phyloP scores from a whole-genome alignment of 2,113 vertebrate species.

The Baryphthengus martii region DNA sequence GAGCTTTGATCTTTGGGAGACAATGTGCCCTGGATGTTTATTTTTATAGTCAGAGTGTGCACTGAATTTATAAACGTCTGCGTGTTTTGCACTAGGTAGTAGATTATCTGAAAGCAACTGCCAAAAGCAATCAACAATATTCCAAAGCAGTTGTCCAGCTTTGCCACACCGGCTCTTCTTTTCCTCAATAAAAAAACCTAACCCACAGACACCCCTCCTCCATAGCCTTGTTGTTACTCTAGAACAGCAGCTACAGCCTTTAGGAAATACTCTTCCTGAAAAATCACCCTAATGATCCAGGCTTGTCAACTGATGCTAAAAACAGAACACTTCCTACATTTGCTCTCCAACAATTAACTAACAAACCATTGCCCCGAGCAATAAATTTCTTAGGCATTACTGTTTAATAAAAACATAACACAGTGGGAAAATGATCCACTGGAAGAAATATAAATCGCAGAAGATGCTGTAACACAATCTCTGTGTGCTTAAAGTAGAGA shows the following conservation, averaged over 20 bases:
- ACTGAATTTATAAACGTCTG: neutral
- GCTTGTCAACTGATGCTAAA: neutral
- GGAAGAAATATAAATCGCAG: neutral
- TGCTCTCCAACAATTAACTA: neutral
- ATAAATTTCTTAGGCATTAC: neutral
- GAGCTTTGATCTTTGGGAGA: neutral
- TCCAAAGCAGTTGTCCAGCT: neutral
- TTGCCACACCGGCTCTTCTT: neutral
- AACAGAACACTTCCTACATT: neutral
- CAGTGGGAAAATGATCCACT: neutral
- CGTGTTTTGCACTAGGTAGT: neutral
- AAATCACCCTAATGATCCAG: neutral
- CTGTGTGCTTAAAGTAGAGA: neutral
- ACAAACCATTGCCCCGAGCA: neutral
- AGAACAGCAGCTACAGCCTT: neutral
- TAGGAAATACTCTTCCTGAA: neutral
- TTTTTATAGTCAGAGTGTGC: neutral
- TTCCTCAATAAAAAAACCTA: neutral
- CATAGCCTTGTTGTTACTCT: neutral
- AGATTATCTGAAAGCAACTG: neutral
- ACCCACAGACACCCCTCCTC: neutral
- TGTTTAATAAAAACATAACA: neutral
- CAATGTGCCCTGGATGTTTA: neutral
- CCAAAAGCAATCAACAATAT: neutral
- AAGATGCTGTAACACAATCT: neutral